Evolutionary conservation across 2,797 vertebrate genomes (phyloP), one percentile per base, ranked within the genome.

Genomic region (Perodicticus potto): DNA sequence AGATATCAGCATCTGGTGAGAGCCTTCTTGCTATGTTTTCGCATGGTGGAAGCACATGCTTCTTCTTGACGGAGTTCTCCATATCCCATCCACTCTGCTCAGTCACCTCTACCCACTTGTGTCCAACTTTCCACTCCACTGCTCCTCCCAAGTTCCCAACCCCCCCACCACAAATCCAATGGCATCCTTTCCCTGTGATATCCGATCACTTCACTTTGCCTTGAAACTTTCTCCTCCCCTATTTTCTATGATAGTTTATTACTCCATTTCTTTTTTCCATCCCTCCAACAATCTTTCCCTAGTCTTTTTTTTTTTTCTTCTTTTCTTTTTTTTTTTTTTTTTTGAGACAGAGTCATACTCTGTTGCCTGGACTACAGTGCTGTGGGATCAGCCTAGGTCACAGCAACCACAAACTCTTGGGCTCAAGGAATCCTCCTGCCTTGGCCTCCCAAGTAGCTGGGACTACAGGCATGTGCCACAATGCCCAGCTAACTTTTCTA

Each of bases 251-350:
- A 45, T 11, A 73, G 2, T 20, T 91, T 81, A 40, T n/a, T 67
- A 65, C n/a, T 90, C 43, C 7, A 49, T 72, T 96, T 78, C 45
- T 86, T 87, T 87, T 82, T 94, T 34, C 73, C 5, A 76, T 37
- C 14, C 84, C 63, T 55, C 93, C 76, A 57, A 40, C 3, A 69
- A 74, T 55, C n/a, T 82, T 61, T 86, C 25, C 55, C 55, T 17
- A 81, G 45, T 94, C 49, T 13, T 49, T 13, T 49, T 13, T 13
- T 49, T 49, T 12, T 9, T 45, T 49, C 13, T 13, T 49, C 13
- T 49, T 45, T 43, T 43, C 5, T 43, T 43, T 43, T 11, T 49
- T 49, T 49, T 13, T 49, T 49, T 49, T 49, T 49, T 16, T 49
- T 49, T 49, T 49, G 49, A 49, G 49, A 49, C 13, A 49, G 49